Evolutionary conservation across 2,888 invertebrate genomes (phyloP), one percentile per base, ranked within the genome.

Genomic region (Hydriomena furcata): DNA sequence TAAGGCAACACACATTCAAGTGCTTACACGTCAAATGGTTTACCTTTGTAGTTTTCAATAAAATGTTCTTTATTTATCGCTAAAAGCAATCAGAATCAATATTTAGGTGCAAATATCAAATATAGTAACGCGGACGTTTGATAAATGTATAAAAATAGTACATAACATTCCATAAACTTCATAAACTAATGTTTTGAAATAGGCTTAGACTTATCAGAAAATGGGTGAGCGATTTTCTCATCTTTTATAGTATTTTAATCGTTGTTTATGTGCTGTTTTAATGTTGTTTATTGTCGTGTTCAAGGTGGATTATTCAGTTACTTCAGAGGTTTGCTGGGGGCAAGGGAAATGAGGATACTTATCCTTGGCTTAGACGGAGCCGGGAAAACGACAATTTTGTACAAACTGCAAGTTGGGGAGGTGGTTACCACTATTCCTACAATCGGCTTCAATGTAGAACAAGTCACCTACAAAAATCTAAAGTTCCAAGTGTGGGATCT

Each of bases 401-500:
- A 99, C 88, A 95, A 96, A 91, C 91, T 99, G 73, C 99, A 99
- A 93, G 99, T 99, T 49, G 98, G 99, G 10, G 99, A 99, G 91
- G 98, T 99, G 46, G 99, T 99, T 17, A 99, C 99, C 38, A 99
- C 99, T 24, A 99, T 97, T 89, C 97, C 99, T 58, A 99, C 99
- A 6, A 99, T 99, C 83, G 99, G 93, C 32, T 99, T 99, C 90
- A 99, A 99, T 91, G 99, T 99, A 67, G 99, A 99, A 90, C 99
- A 99, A 93, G 99, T 99, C 51, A 97, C 97, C 68, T 99, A 98
- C 84, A 99, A 99, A 92, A 99, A 99, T 92, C 93, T 99, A 61
- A 99, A 99, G 91, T 99, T 99, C 81, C 99, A 99, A 94, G 98
- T 97, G 21, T 98, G 98, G 98, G 98, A 99, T 92, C 93, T 99